phyloP scores from a whole-genome alignment of 2,113 vertebrate species.

The Gambusia affinis region DNA sequence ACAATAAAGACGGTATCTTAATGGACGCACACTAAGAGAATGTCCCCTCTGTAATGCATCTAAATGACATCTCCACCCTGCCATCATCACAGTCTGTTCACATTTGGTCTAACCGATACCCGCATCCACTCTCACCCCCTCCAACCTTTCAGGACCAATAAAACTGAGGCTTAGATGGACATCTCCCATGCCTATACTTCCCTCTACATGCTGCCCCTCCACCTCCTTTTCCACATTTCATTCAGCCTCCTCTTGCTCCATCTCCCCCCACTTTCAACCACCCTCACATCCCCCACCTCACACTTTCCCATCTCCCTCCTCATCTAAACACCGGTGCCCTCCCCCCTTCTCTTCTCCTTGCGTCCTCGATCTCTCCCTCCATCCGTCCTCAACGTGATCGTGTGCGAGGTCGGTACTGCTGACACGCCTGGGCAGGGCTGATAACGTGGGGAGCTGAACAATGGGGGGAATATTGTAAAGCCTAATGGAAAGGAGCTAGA shows the following conservation, averaged over 20 bases:
- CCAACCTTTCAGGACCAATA: constrained; percentile 60
- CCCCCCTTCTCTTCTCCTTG: constrained; percentile 24
- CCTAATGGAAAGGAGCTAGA: constrained; percentile 77
- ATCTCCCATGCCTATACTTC: constrained; percentile 61
- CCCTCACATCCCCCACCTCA: constrained; percentile 3
- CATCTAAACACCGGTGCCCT: constrained; percentile 29
- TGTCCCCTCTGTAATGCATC: constrained; percentile 40
- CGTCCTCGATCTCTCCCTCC: constrained; percentile 53
- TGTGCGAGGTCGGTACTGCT: constrained; percentile 58
- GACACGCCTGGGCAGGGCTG: constrained; percentile 74
- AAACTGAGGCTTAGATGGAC: constrained; percentile 60
- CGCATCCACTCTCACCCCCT: constrained; percentile 2
- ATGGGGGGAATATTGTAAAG: constrained; percentile 78
- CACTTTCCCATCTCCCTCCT: constrained; percentile 45
- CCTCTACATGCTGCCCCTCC: constrained; percentile 39
- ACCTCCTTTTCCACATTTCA: constrained; percentile 38
- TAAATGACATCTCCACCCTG: constrained; percentile 52
- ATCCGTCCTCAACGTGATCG: constrained; percentile 55
- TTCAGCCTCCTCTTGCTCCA: background rate
- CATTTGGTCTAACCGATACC: constrained; percentile 49
- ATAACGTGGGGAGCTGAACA: constrained; percentile 76
- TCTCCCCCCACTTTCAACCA: background rate
- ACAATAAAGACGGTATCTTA: constrained; percentile 67
- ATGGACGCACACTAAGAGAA: constrained; percentile 52
- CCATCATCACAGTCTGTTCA: constrained; percentile 30